Evolutionary conservation across 2,113 vertebrate species (phyloP).

Genomic region (Sinosuthora webbiana): DNA sequence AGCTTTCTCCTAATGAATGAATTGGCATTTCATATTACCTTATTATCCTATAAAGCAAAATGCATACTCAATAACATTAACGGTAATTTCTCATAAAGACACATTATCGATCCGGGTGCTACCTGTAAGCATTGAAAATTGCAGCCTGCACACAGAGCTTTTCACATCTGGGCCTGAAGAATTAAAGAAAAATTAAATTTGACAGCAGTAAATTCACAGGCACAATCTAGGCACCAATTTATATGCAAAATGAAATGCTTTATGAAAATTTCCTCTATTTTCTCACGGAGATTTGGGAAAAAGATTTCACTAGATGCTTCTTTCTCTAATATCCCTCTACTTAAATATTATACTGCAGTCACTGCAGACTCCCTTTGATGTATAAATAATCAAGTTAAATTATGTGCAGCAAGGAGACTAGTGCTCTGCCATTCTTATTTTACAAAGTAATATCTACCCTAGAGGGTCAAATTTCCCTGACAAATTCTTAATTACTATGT

Average conservation of each 20-base stretch:
- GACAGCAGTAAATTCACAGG: constrained; percentile 96
- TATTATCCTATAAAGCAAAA: constrained; percentile 91
- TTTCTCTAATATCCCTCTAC: constrained; percentile 81
- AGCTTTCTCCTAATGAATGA: constrained; percentile 88
- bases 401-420: constrained; percentile 86
- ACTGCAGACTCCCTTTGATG: constrained; percentile 92
- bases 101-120: constrained; percentile 93
- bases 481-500: constrained; percentile 98
- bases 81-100: constrained; percentile 97
- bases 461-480: constrained; percentile 99
- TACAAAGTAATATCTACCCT: constrained; percentile 98
- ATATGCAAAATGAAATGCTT: constrained; percentile 96
- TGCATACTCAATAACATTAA: constrained; percentile 96
- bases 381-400: constrained; percentile 99
- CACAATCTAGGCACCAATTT: constrained; percentile 89
- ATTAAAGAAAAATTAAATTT: constrained; percentile 99
- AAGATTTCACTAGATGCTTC: constrained; percentile 78
- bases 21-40: constrained; percentile 98
- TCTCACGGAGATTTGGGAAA: constrained; percentile 83
- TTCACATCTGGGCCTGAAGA: constrained; percentile 91
- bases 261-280: constrained; percentile 87
- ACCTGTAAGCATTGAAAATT: constrained; percentile 93
- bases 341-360: constrained; percentile 90
- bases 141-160: constrained; percentile 86
- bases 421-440: constrained; percentile 91